phyloP scores from a whole-genome alignment of 2,113 vertebrate species.

The Marmota monax region DNA sequence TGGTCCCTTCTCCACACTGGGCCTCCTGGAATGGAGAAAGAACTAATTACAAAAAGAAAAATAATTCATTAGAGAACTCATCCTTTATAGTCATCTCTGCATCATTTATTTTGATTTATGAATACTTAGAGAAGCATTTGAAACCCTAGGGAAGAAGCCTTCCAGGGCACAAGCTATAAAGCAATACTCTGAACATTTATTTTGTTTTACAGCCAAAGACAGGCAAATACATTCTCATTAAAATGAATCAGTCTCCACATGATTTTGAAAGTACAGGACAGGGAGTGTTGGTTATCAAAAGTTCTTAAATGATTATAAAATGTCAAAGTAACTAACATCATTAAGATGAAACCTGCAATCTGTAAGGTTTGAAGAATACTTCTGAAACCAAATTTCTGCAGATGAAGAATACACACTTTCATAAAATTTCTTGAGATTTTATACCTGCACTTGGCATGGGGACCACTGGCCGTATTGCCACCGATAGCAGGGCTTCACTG shows the following conservation, averaged over 20 bases:
- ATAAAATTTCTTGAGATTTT: not conserved
- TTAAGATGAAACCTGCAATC: not conserved
- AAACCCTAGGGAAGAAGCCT: constrained; percentile 60
- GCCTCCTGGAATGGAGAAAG: constrained; percentile 88
- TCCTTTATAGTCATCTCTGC: constrained; percentile 61
- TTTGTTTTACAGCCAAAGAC: constrained; percentile 66
- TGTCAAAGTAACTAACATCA: constrained; percentile 12
- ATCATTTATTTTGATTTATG: constrained; percentile 71
- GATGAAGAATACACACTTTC: not conserved
- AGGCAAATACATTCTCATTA: constrained; percentile 76
- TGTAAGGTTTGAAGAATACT: not conserved
- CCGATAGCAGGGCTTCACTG: constrained; percentile 95
- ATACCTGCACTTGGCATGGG: constrained; percentile 96
- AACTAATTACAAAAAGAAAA: constrained; percentile 69
- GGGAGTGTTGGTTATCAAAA: constrained; percentile 48
- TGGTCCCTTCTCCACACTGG: constrained; percentile 95
- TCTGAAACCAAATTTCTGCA: not conserved
- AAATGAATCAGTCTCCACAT: constrained; percentile 57
- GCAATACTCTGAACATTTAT: constrained; percentile 56
- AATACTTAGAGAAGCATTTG: constrained; percentile 11
- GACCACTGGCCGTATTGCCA: constrained; percentile 97
- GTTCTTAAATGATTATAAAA: constrained; percentile 58
- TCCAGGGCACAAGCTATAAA: constrained; percentile 40
- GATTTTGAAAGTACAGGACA: constrained; percentile 42
- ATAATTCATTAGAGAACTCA: constrained; percentile 55